phyloP scores from a whole-genome alignment of 2,888 invertebrate genomes.

The Limnephilus rhombicus region DNA sequence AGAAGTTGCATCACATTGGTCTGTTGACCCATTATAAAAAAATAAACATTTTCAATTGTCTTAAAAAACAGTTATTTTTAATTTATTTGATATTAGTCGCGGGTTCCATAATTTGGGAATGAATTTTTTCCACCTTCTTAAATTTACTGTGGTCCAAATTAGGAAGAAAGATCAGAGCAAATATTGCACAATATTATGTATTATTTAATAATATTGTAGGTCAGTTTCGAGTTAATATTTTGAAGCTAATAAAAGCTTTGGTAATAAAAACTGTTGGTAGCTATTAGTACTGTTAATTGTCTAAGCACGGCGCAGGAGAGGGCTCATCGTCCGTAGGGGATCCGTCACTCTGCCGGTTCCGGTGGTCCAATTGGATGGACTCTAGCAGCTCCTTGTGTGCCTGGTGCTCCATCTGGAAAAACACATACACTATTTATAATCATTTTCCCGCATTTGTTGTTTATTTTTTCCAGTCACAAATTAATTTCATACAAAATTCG shows the following conservation, averaged over 20 bases:
- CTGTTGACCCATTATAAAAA: neutral
- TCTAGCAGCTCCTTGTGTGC: constrained; percentile 59
- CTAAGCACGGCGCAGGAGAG: constrained; percentile 44
- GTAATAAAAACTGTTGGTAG: too few species aligned
- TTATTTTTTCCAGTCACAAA: too few species aligned
- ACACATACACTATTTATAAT: neutral
- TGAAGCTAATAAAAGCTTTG: neutral
- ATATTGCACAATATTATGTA: too few species aligned
- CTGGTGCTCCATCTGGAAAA: constrained; percentile 58
- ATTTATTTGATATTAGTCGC: neutral
- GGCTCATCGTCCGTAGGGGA: constrained; percentile 38
- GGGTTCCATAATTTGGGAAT: neutral
- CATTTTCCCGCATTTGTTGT: too few species aligned
- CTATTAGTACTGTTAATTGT: neutral
- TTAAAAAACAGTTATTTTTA: neutral
- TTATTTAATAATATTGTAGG: too few species aligned
- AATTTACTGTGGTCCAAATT: neutral
- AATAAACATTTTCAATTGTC: neutral
- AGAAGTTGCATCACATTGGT: neutral
- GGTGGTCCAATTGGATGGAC: constrained; percentile 59
- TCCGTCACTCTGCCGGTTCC: constrained; percentile 46
- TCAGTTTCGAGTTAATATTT: neutral
- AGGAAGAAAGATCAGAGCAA: neutral
- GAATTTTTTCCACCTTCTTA: neutral
- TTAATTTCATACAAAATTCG: too few species aligned